Percentiles rank a stretch among this genome's conserved stretches.
Evolutionary conservation across 1,140 invertebrate genomes (phyloP).

Genomic region (Pemphigus obesinymphae): DNA sequence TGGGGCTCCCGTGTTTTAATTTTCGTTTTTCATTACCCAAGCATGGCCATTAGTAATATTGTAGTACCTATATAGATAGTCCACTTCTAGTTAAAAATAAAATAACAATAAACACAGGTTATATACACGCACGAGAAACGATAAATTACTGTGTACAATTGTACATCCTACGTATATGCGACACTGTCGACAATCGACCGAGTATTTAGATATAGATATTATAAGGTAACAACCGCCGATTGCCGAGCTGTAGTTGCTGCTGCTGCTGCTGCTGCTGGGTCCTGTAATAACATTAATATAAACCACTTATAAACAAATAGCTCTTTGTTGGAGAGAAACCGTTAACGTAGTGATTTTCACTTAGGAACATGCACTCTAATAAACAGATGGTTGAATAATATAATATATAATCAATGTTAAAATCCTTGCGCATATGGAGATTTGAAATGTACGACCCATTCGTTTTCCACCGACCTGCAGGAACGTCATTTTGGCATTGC

Average conservation of each 20-base stretch:
- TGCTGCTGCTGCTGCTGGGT: not conserved
- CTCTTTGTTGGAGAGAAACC: not conserved
- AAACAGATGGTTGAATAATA: no score
- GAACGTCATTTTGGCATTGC: no score
- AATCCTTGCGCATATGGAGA: no score
- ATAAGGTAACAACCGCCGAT: no score
- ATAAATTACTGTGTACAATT: constrained; percentile 17
- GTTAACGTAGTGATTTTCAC: not conserved
- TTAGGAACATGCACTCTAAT: no score
- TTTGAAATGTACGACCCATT: no score
- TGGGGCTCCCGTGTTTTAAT: constrained; percentile 35
- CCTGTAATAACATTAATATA: not conserved
- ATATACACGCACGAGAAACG: not conserved
- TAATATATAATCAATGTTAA: no score
- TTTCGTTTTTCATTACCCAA: constrained; percentile 14
- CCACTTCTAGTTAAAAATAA: not conserved
- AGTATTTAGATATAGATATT: no score
- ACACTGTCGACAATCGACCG: not conserved
- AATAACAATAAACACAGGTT: constrained; percentile 1
- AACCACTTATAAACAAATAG: not conserved
- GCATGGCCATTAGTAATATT: not conserved
- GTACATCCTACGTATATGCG: not conserved
- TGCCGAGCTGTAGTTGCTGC: no score
- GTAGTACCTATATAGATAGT: not conserved
- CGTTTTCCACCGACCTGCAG: no score